phyloP scores from a whole-genome alignment of 1,140 invertebrate genomes.

The Schlechtendalia chinensis region DNA sequence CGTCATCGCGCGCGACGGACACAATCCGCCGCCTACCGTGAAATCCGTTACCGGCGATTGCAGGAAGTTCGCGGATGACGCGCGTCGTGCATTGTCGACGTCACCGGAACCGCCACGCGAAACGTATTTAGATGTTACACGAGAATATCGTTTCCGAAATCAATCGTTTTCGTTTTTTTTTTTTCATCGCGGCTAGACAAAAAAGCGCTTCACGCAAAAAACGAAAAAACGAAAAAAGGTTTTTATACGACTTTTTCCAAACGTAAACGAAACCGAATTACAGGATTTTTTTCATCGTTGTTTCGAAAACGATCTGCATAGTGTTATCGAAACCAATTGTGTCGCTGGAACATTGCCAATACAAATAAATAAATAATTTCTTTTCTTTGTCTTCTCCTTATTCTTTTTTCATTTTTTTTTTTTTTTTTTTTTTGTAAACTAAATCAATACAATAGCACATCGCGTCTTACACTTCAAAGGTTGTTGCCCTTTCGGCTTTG shows the following conservation, averaged over 20 bases:
- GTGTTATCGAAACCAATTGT: constrained; percentile 5
- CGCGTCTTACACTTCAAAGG: constrained; percentile 30
- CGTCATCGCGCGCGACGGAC: no score
- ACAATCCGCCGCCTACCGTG: no score
- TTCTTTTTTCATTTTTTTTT: neutral
- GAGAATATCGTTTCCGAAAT: no score
- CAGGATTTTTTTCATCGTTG: neutral
- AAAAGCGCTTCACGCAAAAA: neutral
- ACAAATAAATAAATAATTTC: neutral
- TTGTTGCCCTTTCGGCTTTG: constrained; percentile 42
- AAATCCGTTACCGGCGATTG: neutral
- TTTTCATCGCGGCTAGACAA: neutral
- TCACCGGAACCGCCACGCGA: no score
- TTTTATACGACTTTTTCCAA: neutral
- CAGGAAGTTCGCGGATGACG: constrained; percentile 15
- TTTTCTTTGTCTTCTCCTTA: neutral
- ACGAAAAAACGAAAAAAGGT: neutral
- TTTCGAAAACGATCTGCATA: neutral
- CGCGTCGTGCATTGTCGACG: neutral
- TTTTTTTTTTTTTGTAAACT: constrained; percentile 35
- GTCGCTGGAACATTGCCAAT: constrained; percentile 6
- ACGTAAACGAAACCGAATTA: neutral
- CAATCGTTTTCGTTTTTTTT: neutral
- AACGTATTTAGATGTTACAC: no score
- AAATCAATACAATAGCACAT: constrained; percentile 46